Conservation (phyloP, 2,797 vertebrate genomes). For the Synaphobranchus kaupii region DNA sequence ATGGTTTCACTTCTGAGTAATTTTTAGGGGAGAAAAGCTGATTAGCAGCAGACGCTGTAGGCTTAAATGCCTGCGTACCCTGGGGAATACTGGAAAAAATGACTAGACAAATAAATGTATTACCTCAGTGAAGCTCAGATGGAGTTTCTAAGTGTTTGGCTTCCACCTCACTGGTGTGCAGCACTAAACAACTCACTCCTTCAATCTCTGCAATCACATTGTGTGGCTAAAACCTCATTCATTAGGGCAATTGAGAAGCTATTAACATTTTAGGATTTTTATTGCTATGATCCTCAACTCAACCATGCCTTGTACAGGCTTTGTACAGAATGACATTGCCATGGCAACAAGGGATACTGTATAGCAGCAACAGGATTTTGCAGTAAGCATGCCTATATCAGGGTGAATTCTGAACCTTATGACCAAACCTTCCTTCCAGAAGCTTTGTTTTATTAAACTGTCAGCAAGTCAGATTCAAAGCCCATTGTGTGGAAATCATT, state of each 20-base stretch:
- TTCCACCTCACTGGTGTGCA: neutral
- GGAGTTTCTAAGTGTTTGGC: neutral
- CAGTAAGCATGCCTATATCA: neutral
- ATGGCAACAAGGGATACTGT: neutral
- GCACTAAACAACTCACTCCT: neutral
- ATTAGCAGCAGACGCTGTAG: neutral
- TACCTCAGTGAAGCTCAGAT: neutral
- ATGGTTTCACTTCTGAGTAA: neutral
- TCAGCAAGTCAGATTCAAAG: neutral
- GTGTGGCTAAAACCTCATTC: neutral
- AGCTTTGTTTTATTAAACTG: constrained; percentile 6
- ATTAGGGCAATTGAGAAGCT: neutral
- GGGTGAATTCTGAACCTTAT: neutral
- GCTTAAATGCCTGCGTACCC: neutral
- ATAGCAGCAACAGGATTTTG: neutral
- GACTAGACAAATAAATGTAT: neutral
- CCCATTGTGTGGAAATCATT: neutral
- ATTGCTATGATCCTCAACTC: neutral
- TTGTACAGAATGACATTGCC: neutral
- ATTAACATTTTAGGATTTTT: neutral
- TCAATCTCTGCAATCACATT: neutral
- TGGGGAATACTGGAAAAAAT: neutral
- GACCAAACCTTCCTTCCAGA: neutral
- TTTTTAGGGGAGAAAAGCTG: neutral
- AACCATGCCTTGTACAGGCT: neutral